A percentile compares a stretch with the other conserved stretches of the same genome.
These are phyloP conservation scores for Xiphophorus maculatus DNA, from an alignment of 2,113 vertebrate species.

Conservation along the genomic window DNA sequence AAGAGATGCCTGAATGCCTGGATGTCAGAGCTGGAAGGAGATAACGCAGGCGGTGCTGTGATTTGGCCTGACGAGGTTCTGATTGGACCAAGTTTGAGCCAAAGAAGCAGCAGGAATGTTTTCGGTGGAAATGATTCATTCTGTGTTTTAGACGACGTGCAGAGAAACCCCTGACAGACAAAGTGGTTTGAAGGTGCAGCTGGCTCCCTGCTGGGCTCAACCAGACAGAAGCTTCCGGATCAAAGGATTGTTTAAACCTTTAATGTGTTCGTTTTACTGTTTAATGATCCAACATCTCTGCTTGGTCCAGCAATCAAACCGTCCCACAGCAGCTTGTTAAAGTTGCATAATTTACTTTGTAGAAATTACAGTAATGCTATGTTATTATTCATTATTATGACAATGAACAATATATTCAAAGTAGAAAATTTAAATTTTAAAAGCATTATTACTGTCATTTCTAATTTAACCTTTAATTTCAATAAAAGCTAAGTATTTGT, in stretches of 20 bases:
- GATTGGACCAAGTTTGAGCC: neutral
- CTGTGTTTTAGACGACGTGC: neutral
- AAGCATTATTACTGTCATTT: too few species aligned
- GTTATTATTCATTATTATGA: too few species aligned
- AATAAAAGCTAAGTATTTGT: too few species aligned
- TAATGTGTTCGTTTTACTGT: neutral
- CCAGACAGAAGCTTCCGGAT: slow-evolving; percentile 1
- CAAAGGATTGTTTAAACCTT: slow-evolving; percentile 1
- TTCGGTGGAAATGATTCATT: neutral
- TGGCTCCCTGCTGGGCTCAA: slow-evolving; percentile 20
- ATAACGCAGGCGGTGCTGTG: too few species aligned
- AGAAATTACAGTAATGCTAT: too few species aligned
- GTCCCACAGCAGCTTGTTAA: too few species aligned
- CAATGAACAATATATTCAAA: too few species aligned
- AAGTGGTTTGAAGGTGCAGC: slow-evolving; percentile 3
- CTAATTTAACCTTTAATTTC: too few species aligned
- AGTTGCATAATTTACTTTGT: too few species aligned
- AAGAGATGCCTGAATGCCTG: neutral
- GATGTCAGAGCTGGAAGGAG: neutral
- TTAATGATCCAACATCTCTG: neutral
- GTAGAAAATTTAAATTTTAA: too few species aligned
- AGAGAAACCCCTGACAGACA: neutral
- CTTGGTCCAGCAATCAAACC: neutral
- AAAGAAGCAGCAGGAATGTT: neutral
- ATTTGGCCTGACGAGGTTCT: neutral